A percentile compares a stretch with the other conserved stretches of the same genome.
These are phyloP conservation scores for Pachycephala philippinensis DNA, from an alignment of 2,113 vertebrate species.

Conservation along the genomic window DNA sequence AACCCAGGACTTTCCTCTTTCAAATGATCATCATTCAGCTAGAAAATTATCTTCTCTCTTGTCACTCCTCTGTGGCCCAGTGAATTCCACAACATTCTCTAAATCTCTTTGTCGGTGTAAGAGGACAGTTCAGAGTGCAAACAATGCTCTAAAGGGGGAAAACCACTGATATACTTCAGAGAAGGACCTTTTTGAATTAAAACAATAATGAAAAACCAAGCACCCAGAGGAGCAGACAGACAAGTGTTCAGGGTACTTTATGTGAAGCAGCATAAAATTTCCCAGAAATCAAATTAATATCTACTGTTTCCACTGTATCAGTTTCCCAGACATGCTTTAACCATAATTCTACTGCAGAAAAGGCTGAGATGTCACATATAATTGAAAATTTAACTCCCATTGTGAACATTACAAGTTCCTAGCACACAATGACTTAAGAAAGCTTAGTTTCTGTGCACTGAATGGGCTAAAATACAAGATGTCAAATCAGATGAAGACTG, in stretches of 20 bases:
- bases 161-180: background rate
- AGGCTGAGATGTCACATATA: background rate
- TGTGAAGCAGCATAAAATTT: background rate
- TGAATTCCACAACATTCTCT: background rate
- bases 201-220: background rate
- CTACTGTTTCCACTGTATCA: background rate
- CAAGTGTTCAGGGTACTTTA: background rate
- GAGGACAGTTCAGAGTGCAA: background rate
- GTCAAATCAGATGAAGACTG: background rate
- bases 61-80: background rate
- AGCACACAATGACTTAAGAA: background rate
- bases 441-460: background rate
- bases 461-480: background rate
- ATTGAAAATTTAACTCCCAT: background rate
- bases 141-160: background rate
- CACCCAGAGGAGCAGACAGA: background rate
- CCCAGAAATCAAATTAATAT: background rate
- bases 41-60: slow-evolving; percentile 14
- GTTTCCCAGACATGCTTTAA: background rate
- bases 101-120: background rate
- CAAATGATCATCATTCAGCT: background rate
- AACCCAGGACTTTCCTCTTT: background rate
- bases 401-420: background rate
- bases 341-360: background rate
- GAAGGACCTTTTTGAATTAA: background rate